Conservation (phyloP, 2,888 invertebrate species). For the Fragum whitleyi region DNA sequence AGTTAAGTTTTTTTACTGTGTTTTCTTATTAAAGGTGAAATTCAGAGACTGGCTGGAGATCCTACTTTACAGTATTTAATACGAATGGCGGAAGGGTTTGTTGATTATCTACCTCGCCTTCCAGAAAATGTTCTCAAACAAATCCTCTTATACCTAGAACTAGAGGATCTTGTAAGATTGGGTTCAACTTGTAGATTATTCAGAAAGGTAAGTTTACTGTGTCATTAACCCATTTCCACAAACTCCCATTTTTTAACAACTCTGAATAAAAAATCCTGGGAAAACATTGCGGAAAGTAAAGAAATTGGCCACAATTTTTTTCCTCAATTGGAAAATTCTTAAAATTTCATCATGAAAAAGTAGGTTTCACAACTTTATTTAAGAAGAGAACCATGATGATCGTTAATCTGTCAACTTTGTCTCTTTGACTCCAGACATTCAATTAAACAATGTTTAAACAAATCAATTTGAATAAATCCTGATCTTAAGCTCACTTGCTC, state of each 20-base stretch:
- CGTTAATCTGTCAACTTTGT: too few relatives aligned
- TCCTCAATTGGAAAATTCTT: too few relatives aligned
- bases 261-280: neutral
- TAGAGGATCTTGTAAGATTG: constrained; percentile 81
- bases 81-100: constrained; percentile 73
- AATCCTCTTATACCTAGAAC: constrained; percentile 79
- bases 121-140: constrained; percentile 73
- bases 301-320: too few relatives aligned
- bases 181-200: constrained; percentile 77
- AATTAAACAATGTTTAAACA: too few relatives aligned
- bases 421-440: too few relatives aligned
- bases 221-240: neutral
- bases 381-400: too few relatives aligned
- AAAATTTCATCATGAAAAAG: too few relatives aligned
- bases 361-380: too few relatives aligned
- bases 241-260: neutral
- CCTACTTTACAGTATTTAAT: constrained; percentile 76
- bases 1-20: too few relatives aligned
- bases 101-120: constrained; percentile 81
- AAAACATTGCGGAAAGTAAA: neutral
- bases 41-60: constrained; percentile 78
- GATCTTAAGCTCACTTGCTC: too few relatives aligned
- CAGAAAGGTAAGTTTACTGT: constrained; percentile 72
- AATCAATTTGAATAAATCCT: too few relatives aligned
- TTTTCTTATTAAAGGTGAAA: constrained; percentile 80